Evolutionary conservation across 2,797 vertebrate genomes (phyloP).

Genomic region (Malacoctenus gilli): DNA sequence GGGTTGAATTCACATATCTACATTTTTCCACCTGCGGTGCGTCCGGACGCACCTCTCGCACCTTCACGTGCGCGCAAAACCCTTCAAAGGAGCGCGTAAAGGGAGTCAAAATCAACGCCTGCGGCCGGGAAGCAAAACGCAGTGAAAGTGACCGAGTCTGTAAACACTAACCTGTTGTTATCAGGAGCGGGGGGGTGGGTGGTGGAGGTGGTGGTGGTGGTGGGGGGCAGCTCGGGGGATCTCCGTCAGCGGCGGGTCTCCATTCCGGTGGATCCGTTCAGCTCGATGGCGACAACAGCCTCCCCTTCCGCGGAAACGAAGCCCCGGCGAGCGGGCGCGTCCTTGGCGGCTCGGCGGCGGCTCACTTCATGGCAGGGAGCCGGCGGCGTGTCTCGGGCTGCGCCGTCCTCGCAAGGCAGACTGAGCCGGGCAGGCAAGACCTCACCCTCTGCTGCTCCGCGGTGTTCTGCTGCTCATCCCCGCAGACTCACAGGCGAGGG

Average conservation of each 20-base stretch:
- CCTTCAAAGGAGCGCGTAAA: no score
- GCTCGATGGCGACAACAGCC: no score
- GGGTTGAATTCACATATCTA: not conserved
- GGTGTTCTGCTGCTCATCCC: conserved; percentile 35
- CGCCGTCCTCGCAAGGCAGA: conserved; percentile 18
- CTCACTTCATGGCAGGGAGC: conserved; percentile 40
- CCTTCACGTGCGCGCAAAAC: not conserved
- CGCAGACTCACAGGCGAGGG: conserved; percentile 51
- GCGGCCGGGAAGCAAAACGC: no score
- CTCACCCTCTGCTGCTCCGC: conserved; percentile 48
- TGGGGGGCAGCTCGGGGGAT: conserved; percentile 45
- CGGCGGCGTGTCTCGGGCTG: not conserved
- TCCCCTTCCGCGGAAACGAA: no score
- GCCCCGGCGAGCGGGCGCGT: conserved; percentile 12
- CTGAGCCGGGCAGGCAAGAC: conserved; percentile 48
- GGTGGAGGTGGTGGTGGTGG: no score
- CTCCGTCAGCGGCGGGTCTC: conserved; percentile 64
- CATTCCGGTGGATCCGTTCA: conserved; percentile 49
- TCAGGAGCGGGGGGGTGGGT: conserved; percentile 1
- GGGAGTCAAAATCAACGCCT: no score
- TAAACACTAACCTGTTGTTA: conserved; percentile 75
- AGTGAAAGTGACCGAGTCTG: conserved; percentile 13
- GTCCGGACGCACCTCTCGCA: conserved; percentile 1
- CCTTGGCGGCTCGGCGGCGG: conserved; percentile 21
- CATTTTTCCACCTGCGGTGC: not conserved